Evolutionary conservation across 2,888 invertebrate genomes (phyloP).

Genomic region (Ectemnius cavifrons): DNA sequence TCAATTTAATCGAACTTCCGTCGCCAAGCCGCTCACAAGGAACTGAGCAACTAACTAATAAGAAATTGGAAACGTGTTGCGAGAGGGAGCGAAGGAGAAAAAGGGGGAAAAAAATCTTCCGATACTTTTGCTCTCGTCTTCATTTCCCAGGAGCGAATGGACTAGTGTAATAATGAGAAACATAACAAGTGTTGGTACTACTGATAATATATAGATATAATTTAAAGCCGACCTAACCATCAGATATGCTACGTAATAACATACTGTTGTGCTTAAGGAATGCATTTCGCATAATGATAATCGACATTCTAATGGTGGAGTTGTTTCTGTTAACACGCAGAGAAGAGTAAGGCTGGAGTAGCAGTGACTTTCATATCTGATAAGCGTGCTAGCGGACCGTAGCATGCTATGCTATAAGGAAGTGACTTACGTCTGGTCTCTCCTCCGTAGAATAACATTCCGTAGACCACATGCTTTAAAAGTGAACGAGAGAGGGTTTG

Average conservation of each 20-base stretch:
- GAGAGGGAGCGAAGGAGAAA: constrained; percentile 11
- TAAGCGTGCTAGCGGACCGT: neutral
- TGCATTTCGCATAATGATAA: too few species aligned
- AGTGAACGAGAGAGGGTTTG: constrained; percentile 42
- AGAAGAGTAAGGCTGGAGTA: neutral
- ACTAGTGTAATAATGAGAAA: too few species aligned
- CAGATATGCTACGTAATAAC: too few species aligned
- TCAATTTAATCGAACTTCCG: constrained; percentile 21
- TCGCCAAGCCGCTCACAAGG: neutral
- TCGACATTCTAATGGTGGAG: too few species aligned
- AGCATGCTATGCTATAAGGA: neutral
- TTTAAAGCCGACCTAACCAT: too few species aligned
- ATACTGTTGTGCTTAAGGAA: too few species aligned
- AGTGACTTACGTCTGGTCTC: constrained; percentile 14
- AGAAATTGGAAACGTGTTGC: constrained; percentile 32
- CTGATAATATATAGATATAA: too few species aligned
- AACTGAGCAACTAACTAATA: constrained; percentile 11
- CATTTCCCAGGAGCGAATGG: too few species aligned
- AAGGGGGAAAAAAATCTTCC: neutral
- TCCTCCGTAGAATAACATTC: constrained; percentile 22
- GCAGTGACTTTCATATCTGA: constrained; percentile 3
- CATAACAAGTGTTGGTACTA: too few species aligned
- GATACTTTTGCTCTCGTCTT: too few species aligned
- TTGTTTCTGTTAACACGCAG: too few species aligned
- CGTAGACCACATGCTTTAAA: constrained; percentile 31